Conservation (phyloP, 2,113 vertebrate genomes). For the Polypterus bichir region DNA sequence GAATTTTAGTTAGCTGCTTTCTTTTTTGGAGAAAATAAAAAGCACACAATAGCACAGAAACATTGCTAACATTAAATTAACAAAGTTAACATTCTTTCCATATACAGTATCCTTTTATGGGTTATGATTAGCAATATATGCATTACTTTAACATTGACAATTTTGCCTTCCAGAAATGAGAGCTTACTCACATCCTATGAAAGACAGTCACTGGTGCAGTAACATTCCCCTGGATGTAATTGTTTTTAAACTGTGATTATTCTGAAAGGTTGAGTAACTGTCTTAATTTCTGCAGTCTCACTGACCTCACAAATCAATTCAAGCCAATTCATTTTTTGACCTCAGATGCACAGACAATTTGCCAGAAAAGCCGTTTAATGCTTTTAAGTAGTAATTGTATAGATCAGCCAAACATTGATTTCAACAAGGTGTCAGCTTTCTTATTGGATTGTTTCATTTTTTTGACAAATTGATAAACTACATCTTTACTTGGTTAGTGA, state of each 20-base stretch:
- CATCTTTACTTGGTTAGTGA: conserved; percentile 54
- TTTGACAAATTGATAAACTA: conserved; percentile 61
- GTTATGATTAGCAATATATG: too few relatives aligned
- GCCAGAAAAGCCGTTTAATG: conserved; percentile 1
- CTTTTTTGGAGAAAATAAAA: too few relatives aligned
- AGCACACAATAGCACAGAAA: too few relatives aligned
- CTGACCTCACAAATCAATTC: conserved; percentile 6
- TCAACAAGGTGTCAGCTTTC: conserved; percentile 5
- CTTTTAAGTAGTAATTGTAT: conserved; percentile 4
- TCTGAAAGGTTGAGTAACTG: conserved; percentile 4
- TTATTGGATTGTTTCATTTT: conserved; percentile 42
- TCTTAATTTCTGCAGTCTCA: conserved; percentile 3
- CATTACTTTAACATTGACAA: too few relatives aligned
- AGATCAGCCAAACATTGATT: conserved; percentile 8
- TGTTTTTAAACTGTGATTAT: background rate
- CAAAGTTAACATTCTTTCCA: too few relatives aligned
- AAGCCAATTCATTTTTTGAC: conserved; percentile 4
- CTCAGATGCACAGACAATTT: conserved; percentile 2
- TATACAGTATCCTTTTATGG: too few relatives aligned
- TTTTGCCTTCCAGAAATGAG: too few relatives aligned
- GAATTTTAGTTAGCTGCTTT: too few relatives aligned
- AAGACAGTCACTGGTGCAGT: too few relatives aligned
- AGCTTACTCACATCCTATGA: too few relatives aligned
- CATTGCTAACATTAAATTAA: too few relatives aligned
- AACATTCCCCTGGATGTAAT: background rate